Conservation (phyloP, 2,113 vertebrate species). For the Ursus arctos region DNA sequence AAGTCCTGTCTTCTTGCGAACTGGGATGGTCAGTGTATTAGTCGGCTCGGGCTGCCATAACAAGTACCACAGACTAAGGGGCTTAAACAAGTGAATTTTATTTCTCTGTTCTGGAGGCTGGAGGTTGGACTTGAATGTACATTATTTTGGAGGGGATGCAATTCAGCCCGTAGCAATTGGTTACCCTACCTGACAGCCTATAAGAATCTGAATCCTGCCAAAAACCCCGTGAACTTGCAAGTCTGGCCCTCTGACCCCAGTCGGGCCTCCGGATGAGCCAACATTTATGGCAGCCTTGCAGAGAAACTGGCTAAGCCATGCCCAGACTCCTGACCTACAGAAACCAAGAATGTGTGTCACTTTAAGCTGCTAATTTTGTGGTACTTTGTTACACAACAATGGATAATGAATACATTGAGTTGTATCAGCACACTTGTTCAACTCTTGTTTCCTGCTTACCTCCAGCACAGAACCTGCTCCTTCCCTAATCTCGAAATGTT, state of each 20-base stretch:
- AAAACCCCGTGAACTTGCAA: too few relatives aligned
- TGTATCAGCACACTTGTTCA: neutral
- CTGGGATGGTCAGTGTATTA: fast-evolving
- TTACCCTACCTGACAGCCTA: neutral
- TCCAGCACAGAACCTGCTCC: neutral
- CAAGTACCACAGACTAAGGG: neutral
- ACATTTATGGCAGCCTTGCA: neutral
- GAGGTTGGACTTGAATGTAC: neutral
- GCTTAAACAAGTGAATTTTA: too few relatives aligned
- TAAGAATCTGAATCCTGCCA: neutral
- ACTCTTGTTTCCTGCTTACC: neutral
- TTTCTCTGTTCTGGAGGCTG: neutral
- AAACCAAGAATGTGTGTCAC: neutral
- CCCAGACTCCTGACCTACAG: neutral
- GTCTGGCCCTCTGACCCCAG: neutral
- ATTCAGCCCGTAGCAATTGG: neutral
- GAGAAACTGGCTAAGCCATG: neutral
- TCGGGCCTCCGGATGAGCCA: neutral
- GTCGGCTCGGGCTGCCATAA: fast-evolving
- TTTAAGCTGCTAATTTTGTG: neutral
- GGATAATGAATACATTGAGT: too few relatives aligned
- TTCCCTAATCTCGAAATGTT: neutral
- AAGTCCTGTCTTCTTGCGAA: neutral
- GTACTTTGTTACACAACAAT: neutral
- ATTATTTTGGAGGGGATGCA: neutral